Evolutionary conservation across 2,888 invertebrate genomes (phyloP).

Genomic region (Dynastes maya): DNA sequence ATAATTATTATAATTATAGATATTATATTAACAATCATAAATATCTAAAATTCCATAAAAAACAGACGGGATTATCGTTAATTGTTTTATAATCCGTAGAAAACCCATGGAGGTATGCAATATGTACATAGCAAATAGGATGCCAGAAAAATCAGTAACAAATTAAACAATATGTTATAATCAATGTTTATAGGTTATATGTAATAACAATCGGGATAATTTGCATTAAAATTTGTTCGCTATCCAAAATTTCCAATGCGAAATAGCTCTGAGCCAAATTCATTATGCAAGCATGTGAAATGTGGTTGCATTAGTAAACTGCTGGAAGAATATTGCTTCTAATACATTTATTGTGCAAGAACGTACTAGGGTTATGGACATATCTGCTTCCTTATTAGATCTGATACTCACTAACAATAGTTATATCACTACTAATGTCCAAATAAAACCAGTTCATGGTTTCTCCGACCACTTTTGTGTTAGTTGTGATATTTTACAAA

Average conservation of each 20-base stretch:
- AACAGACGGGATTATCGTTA: not conserved
- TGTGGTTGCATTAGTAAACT: no score
- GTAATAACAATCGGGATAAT: not conserved
- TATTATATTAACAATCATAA: not conserved
- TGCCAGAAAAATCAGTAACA: not conserved
- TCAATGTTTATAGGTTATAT: not conserved
- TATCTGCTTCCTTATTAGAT: no score
- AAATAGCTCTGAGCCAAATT: no score
- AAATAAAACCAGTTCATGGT: no score
- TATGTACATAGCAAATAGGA: conserved; percentile 19
- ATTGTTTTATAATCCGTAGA: conserved; percentile 4
- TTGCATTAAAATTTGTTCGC: not conserved
- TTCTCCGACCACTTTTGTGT: no score
- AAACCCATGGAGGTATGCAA: not conserved
- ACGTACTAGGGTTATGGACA: no score
- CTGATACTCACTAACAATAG: no score
- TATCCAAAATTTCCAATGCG: not conserved
- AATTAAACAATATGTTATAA: conserved; percentile 3
- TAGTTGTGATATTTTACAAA: no score
- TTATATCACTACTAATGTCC: no score
- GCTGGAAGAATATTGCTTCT: no score
- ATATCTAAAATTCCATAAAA: not conserved
- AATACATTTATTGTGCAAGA: no score
- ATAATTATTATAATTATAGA: not conserved
- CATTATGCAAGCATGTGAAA: no score